Evolutionary conservation across 2,797 vertebrate species (phyloP).

Genomic region (Peromyscus melanophrys): DNA sequence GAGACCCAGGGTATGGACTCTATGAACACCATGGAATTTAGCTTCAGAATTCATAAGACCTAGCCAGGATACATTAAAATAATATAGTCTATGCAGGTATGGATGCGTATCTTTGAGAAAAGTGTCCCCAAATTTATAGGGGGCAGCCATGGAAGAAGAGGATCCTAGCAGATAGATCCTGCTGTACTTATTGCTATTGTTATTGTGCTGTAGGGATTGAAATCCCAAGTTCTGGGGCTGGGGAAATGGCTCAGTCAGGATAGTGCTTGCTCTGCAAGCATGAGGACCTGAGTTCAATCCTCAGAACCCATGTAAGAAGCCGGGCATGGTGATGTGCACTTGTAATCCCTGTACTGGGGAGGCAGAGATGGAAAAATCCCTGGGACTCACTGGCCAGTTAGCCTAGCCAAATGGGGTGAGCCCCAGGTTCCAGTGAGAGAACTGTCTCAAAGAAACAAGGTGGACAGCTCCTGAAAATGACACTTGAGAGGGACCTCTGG

Average conservation of each 20-base stretch:
- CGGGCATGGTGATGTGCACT: background rate
- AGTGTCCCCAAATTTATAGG: background rate
- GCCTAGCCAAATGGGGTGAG: too few relatives aligned
- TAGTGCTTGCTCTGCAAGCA: background rate
- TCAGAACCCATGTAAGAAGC: background rate
- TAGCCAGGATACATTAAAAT: background rate
- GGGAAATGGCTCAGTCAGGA: background rate
- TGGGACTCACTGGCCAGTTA: background rate
- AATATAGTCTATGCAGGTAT: background rate
- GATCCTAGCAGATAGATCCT: background rate
- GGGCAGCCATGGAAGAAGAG: background rate
- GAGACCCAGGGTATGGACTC: background rate
- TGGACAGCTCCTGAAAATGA: background rate
- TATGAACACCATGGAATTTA: background rate
- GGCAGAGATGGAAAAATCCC: background rate
- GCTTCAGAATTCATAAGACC: slow-evolving; percentile 23
- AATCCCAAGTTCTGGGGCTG: background rate
- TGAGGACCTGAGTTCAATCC: background rate
- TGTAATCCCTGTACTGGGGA: background rate
- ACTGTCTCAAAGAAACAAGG: background rate
- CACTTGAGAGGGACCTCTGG: background rate
- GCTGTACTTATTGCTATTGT: background rate
- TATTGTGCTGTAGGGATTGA: background rate
- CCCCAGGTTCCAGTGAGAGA: background rate
- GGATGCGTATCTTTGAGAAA: background rate